These are phyloP conservation scores for Oxycera nigricornis DNA, from an alignment of 2,888 invertebrate species.

Conservation along the genomic window DNA sequence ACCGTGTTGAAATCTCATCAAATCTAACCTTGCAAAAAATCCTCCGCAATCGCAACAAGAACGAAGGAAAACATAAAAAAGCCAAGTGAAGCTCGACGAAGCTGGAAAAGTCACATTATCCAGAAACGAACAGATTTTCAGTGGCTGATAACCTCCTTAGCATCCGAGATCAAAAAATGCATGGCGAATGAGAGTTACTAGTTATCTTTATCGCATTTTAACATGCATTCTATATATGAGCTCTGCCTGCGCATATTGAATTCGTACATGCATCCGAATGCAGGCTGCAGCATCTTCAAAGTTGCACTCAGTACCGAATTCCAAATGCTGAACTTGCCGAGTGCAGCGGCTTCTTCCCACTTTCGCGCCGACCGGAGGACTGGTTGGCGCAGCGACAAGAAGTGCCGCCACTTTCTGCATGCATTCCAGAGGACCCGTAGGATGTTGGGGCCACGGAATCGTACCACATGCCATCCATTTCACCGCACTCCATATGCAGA, in stretches of 20 bases:
- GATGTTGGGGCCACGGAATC: not conserved
- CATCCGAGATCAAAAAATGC: not conserved
- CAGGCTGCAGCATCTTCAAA: not conserved
- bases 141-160: slow-evolving; percentile 15
- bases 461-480: not conserved
- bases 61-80: not conserved
- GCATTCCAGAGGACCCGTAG: not conserved
- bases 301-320: not conserved
- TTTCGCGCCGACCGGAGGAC: not conserved
- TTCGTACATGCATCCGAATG: not conserved
- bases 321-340: not conserved
- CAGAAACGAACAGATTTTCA: slow-evolving; percentile 13
- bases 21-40: not conserved
- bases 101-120: not conserved
- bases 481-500: slow-evolving; percentile 15
- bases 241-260: slow-evolving; percentile 4
- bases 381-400: not conserved
- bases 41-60: not conserved
- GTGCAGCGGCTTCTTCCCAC: not conserved
- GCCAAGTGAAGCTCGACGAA: not conserved
- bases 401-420: slow-evolving; percentile 3
- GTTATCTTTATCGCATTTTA: slow-evolving; percentile 28
- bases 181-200: slow-evolving; percentile 22
- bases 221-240: not conserved
- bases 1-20: not conserved